These are phyloP conservation scores for Sphinx pinastri DNA, from an alignment of 2,888 invertebrate species.

Conservation along the genomic window DNA sequence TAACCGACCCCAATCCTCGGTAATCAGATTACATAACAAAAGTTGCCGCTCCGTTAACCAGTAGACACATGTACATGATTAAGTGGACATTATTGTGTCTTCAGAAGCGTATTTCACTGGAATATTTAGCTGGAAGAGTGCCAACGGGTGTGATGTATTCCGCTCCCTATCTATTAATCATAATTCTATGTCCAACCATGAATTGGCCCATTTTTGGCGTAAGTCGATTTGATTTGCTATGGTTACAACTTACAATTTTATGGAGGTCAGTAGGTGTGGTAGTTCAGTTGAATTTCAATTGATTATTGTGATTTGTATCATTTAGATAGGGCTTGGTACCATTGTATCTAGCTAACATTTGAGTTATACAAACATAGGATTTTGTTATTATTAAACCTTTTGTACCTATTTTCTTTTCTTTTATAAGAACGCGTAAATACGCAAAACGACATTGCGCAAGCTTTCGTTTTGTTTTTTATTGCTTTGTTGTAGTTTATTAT, in stretches of 20 bases:
- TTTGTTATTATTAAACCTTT: too few relatives aligned
- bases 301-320: not conserved
- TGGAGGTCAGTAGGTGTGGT: not conserved
- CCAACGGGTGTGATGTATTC: constrained; percentile 46
- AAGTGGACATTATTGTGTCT: constrained; percentile 57
- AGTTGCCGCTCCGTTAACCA: constrained; percentile 41
- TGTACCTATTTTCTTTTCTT: too few relatives aligned
- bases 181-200: constrained; percentile 58
- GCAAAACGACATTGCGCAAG: too few relatives aligned
- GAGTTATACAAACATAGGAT: too few relatives aligned
- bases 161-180: constrained; percentile 60
- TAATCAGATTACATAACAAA: constrained; percentile 24
- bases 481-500: too few relatives aligned
- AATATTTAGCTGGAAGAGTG: constrained; percentile 29
- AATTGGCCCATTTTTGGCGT: constrained; percentile 47
- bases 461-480: too few relatives aligned
- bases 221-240: constrained; percentile 28
- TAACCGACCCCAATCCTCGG: constrained; percentile 15
- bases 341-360: too few relatives aligned
- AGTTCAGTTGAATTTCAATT: not conserved
- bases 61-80: constrained; percentile 54
- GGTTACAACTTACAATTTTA: constrained; percentile 1
- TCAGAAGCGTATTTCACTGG: constrained; percentile 52
- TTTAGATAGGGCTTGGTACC: too few relatives aligned
- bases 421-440: too few relatives aligned